Conservation (phyloP, 2,888 invertebrate species). For the Lithodes maja region DNA sequence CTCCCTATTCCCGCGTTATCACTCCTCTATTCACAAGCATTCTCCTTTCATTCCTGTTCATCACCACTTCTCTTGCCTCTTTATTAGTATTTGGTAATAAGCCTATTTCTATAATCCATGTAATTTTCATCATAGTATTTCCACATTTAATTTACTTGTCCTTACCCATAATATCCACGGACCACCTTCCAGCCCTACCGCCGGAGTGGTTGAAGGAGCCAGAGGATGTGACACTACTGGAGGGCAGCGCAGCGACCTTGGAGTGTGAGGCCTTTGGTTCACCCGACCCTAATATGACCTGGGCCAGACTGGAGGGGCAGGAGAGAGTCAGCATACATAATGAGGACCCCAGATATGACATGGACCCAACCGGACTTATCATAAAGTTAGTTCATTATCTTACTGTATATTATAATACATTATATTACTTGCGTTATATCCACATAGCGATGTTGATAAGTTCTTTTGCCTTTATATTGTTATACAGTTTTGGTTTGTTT, state of each 20-base stretch:
- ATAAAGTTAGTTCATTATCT: conserved; percentile 35
- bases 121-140: background rate
- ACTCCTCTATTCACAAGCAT: no score
- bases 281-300: conserved; percentile 65
- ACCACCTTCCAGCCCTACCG: conserved; percentile 51
- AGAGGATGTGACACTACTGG: conserved; percentile 46
- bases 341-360: conserved; percentile 49
- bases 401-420: no score
- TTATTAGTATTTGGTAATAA: background rate
- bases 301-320: conserved; percentile 51
- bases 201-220: conserved; percentile 66
- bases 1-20: background rate
- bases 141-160: background rate
- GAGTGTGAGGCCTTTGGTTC: conserved; percentile 66
- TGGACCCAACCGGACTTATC: conserved; percentile 38
- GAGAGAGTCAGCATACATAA: conserved; percentile 37
- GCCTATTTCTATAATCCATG: background rate
- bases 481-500: no score
- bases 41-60: no score
- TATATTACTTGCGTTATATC: no score
- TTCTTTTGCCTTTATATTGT: no score
- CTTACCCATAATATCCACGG: no score
- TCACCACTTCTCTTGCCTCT: background rate
- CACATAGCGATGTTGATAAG: no score
- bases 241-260: conserved; percentile 47